phyloP scores from a whole-genome alignment of 2,113 vertebrate species.

The Bucco capensis region DNA sequence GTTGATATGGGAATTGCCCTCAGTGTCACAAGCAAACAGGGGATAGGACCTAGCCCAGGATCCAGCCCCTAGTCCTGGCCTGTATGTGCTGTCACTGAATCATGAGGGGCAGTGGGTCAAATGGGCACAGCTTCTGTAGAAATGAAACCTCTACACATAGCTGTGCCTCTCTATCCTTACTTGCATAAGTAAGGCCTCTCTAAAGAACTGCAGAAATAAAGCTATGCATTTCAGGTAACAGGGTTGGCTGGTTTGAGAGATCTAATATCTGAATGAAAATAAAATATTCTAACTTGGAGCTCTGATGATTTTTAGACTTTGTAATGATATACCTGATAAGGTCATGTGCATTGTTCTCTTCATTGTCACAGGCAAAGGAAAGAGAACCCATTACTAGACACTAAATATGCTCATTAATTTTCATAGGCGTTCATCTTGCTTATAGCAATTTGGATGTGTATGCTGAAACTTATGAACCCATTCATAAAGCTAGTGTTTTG shows the following conservation, averaged over 20 bases:
- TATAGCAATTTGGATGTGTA: neutral
- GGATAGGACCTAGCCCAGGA: neutral
- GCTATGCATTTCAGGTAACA: neutral
- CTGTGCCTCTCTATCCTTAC: neutral
- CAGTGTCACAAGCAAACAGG: neutral
- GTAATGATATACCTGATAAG: neutral
- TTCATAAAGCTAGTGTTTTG: neutral
- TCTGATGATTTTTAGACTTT: neutral
- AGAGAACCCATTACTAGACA: neutral
- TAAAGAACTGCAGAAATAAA: neutral
- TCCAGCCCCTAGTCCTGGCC: neutral
- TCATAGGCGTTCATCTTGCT: neutral
- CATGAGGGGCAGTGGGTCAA: neutral
- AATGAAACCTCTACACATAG: too few relatives aligned
- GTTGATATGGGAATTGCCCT: neutral
- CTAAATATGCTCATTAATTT: slow-evolving; percentile 33
- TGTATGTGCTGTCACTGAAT: neutral
- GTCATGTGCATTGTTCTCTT: neutral
- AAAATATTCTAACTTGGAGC: neutral
- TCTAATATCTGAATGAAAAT: neutral
- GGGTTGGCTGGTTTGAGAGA: neutral
- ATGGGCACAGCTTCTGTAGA: neutral
- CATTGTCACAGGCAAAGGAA: neutral
- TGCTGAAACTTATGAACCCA: neutral
- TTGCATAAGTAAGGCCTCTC: neutral